These are phyloP conservation scores for Creontiades dilutus DNA, from an alignment of 2,888 invertebrate genomes.

Conservation along the genomic window DNA sequence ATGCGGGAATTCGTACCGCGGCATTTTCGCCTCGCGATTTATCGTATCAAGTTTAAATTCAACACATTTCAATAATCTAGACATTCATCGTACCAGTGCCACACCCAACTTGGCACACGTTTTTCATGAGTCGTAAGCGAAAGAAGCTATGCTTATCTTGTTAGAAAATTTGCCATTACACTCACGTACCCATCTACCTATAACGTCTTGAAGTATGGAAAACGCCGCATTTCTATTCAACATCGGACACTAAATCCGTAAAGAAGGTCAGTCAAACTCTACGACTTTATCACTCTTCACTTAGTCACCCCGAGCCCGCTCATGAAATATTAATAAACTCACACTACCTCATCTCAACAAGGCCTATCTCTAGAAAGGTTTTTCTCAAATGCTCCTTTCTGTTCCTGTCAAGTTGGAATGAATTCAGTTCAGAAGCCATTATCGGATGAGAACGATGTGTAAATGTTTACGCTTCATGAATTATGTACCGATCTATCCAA, in stretches of 20 bases:
- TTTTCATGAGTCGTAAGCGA: too few relatives aligned
- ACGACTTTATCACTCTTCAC: not conserved
- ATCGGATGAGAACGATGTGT: not conserved
- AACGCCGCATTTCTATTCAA: too few relatives aligned
- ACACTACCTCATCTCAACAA: not conserved
- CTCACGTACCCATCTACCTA: too few relatives aligned
- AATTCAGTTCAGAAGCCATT: conserved; percentile 5
- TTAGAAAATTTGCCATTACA: too few relatives aligned
- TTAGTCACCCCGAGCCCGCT: not conserved
- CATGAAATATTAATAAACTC: conserved; percentile 19
- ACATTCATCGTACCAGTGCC: too few relatives aligned
- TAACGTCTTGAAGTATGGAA: too few relatives aligned
- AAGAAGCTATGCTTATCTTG: too few relatives aligned
- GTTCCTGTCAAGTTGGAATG: conserved; percentile 17
- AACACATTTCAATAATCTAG: too few relatives aligned
- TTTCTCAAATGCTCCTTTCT: not conserved
- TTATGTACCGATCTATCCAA: not conserved
- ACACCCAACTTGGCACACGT: too few relatives aligned
- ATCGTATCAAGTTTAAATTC: too few relatives aligned
- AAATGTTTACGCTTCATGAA: conserved; percentile 20
- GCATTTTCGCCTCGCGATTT: too few relatives aligned
- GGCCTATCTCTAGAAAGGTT: not conserved
- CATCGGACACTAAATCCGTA: not conserved
- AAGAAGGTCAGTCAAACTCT: not conserved
- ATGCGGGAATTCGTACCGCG: too few relatives aligned